These are phyloP conservation scores for Darevskia mixta DNA, from an alignment of 2,797 vertebrate species.

Conservation along the genomic window DNA sequence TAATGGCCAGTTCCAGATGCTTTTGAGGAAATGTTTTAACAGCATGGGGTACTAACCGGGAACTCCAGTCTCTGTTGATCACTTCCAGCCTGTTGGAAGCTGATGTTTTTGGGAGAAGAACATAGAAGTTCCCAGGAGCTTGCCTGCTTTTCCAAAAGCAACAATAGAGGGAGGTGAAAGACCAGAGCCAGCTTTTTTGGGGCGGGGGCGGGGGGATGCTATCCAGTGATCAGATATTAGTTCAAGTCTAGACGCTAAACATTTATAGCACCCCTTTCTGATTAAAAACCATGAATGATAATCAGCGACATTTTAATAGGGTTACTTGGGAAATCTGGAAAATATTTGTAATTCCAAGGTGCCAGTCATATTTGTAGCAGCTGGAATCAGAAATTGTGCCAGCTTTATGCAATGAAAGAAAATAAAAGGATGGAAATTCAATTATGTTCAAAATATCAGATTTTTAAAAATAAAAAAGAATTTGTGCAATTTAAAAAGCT, in stretches of 20 bases:
- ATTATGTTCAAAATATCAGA: not conserved
- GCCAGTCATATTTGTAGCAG: not conserved
- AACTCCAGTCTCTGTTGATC: constrained; percentile 9
- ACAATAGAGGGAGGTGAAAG: not conserved
- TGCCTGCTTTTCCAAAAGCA: not conserved
- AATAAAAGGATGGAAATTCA: not conserved
- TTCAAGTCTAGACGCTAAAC: not conserved
- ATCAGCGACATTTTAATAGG: not conserved
- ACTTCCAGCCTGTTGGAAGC: constrained; percentile 27
- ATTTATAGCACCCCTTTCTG: not conserved
- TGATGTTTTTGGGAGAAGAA: not conserved
- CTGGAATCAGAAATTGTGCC: not conserved
- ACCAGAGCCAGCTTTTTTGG: not conserved
- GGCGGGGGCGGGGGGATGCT: not conserved
- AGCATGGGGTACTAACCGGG: constrained; percentile 13
- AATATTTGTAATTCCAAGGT: not conserved
- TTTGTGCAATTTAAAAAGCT: not conserved
- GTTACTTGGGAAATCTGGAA: not conserved
- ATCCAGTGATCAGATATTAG: not conserved
- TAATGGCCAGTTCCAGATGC: constrained; percentile 34
- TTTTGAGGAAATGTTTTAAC: constrained; percentile 32
- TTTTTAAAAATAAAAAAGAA: not conserved
- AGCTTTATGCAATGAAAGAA: not conserved
- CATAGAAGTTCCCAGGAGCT: not conserved
- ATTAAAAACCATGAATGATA: not conserved